Conservation (phyloP, 1,140 invertebrate genomes). For the Palaemon carinicauda region DNA sequence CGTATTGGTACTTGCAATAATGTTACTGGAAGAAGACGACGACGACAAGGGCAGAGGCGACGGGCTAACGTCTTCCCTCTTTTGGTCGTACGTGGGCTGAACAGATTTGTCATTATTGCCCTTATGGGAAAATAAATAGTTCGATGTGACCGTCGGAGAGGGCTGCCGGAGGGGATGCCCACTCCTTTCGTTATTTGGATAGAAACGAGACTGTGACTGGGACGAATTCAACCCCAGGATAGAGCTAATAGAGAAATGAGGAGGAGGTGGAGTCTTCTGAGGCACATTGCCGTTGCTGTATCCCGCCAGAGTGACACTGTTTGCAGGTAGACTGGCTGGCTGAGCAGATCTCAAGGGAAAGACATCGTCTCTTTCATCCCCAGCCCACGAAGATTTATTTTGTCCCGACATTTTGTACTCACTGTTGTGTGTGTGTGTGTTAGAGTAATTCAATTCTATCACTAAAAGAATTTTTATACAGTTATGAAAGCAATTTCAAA, state of each 20-base stretch:
- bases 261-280: slow-evolving; percentile 19
- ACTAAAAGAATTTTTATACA: no score
- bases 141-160: background rate
- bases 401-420: slow-evolving; percentile 17
- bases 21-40: no score
- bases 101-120: background rate
- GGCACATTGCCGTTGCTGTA: background rate
- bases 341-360: slow-evolving; percentile 16
- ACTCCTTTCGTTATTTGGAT: no score
- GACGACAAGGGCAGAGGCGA: background rate
- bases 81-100: background rate
- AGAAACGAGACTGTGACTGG: background rate
- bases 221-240: slow-evolving; percentile 51
- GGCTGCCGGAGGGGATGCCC: background rate
- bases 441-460: background rate
- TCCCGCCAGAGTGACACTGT: slow-evolving; percentile 2
- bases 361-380: background rate
- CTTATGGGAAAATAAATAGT: background rate
- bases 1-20: no score
- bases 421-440: background rate
- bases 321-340: background rate
- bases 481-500: no score
- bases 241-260: slow-evolving; percentile 59
- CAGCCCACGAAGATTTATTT: background rate
- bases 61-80: background rate